These are phyloP conservation scores for Sinocyclocheilus rhinocerous DNA, from an alignment of 2,113 vertebrate species.

Conservation along the genomic window DNA sequence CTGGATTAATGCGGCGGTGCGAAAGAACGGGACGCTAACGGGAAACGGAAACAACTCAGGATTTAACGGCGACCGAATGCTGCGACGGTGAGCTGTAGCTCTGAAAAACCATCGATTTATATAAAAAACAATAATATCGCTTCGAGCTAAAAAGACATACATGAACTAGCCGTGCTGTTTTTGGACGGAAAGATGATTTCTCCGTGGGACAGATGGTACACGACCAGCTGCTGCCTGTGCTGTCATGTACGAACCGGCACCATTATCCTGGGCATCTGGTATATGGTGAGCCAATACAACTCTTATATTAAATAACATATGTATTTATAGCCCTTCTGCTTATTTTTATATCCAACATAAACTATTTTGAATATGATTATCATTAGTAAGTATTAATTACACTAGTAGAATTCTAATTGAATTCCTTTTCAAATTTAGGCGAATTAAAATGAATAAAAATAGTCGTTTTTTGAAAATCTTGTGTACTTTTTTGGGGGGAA, in stretches of 20 bases:
- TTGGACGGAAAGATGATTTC: constrained; percentile 75
- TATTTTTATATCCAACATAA: background rate
- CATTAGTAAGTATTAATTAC: background rate
- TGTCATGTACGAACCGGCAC: constrained; percentile 98
- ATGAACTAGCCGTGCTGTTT: constrained; percentile 61
- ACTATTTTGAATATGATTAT: background rate
- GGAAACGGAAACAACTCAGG: constrained; percentile 43
- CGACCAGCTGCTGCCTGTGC: constrained; percentile 97
- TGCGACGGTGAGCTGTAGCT: constrained; percentile 23
- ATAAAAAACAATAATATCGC: background rate
- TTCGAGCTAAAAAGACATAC: constrained; percentile 46
- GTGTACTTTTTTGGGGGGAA: too few species aligned
- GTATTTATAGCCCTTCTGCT: background rate
- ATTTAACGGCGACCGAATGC: constrained; percentile 49
- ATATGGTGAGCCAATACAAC: constrained; percentile 82
- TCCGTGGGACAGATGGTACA: constrained; percentile 94
- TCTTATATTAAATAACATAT: background rate
- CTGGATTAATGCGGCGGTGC: constrained; percentile 64
- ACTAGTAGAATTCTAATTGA: background rate
- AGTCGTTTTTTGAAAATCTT: background rate
- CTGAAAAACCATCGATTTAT: background rate
- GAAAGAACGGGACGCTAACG: background rate
- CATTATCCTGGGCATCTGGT: constrained; percentile 94
- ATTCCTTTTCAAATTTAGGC: background rate
- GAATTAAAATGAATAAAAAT: background rate